Base-by-base conservation (phyloP, 2,113 vertebrate species). In the Forbesichthys agassizii region DNA sequence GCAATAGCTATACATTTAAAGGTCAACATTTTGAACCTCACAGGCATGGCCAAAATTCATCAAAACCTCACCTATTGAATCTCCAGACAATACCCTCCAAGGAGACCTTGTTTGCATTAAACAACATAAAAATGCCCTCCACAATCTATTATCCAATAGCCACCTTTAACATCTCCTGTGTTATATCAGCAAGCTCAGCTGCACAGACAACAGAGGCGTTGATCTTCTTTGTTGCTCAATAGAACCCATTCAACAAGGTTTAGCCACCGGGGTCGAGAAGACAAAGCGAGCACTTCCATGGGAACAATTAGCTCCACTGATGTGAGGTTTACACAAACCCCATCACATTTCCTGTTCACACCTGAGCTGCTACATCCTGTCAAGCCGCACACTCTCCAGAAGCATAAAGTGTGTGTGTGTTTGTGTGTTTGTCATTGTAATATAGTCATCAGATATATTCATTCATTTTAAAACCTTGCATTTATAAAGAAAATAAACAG, bases 141-240 rank as follows among this genome's bases (percentile, higher is more conserved):
- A 3, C 74, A 75, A 87, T 86, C 87, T 82, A 81, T 86, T 85
- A 77, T 79, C 82, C 55, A 82, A 77, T 82, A 65, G 62, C 52
- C 33, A 71, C 78, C 73, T 80, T 82, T 64, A 72, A 69, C 74
- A 68, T 48, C 16, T 63, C 13, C 61, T 64, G 7, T 9, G 63
- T 83, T 77, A 77, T 79, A 85, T 82, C 84, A 85, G 83, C 71
- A 66, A 73, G 71, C 77, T 88, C 78, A 84, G 80, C 68, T 48
- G 70, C 1, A 3, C 70, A 56, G 68, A 89, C 76, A 85, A 80
- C 83, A 82, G 69, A 80, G 73, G 80, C 69, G 68, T 63, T 81
- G 81, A 78, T 80, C 69, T n/a, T 73, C 83, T 88, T 88, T 87
- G 89, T 88, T 77, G 84, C 69, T 78, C 77, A 72, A 80, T 84